Conservation (phyloP, 2,888 invertebrate genomes). For the Ectemnius lituratus region DNA sequence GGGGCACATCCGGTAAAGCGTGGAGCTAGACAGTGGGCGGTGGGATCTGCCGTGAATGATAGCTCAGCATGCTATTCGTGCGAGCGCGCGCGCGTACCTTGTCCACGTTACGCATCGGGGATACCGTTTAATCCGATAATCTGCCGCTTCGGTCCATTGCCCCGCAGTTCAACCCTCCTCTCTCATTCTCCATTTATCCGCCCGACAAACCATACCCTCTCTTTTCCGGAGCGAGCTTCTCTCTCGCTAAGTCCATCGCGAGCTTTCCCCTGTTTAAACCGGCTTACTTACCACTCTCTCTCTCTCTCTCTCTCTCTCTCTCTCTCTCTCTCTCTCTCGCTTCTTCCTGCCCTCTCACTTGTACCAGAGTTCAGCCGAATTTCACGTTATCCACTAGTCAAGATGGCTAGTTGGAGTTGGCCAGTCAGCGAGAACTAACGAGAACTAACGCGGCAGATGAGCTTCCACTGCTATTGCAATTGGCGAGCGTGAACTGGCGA, state of each 20-base stretch:
- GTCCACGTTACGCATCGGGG: conserved; percentile 44
- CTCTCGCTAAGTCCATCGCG: neutral
- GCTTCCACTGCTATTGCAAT: neutral
- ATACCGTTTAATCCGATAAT: conserved; percentile 73
- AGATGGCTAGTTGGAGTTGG: no score
- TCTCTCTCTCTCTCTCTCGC: neutral
- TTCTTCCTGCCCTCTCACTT: neutral
- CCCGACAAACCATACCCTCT: neutral
- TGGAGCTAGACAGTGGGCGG: conserved; percentile 28
- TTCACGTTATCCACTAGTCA: no score
- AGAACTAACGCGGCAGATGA: neutral
- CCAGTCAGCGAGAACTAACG: neutral
- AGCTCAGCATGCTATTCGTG: conserved; percentile 57
- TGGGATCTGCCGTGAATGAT: conserved; percentile 56
- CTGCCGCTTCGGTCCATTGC: conserved; percentile 65
- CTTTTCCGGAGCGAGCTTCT: conserved; percentile 19
- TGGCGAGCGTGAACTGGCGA: neutral
- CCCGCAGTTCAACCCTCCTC: conserved; percentile 23
- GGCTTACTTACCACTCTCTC: neutral
- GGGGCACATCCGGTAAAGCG: conserved; percentile 19
- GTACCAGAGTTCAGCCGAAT: neutral
- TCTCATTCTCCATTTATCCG: conserved; percentile 13
- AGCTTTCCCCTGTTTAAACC: conserved; percentile 5
- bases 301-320: neutral
- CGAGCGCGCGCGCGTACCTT: conserved; percentile 28